These are phyloP conservation scores for Neuroscelio doddi DNA, from an alignment of 2,888 invertebrate genomes.

Conservation along the genomic window DNA sequence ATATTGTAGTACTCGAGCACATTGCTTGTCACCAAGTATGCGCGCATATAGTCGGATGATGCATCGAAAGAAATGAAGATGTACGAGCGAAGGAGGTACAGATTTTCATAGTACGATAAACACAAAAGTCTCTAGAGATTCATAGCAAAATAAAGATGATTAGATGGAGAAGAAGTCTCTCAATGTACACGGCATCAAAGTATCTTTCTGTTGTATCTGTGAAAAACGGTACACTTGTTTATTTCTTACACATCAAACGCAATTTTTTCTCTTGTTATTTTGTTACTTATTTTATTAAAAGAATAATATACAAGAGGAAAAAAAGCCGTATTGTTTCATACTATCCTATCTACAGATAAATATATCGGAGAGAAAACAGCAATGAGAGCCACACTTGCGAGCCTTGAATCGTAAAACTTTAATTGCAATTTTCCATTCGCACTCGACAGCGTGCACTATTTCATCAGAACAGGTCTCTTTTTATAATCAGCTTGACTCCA, in stretches of 20 bases:
- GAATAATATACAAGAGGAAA: neutral
- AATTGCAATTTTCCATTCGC: constrained; percentile 31
- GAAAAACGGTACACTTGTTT: too few relatives aligned
- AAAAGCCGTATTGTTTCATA: neutral
- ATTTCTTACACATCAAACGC: too few relatives aligned
- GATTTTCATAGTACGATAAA: constrained; percentile 22
- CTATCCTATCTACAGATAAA: neutral
- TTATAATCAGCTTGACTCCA: constrained; percentile 27
- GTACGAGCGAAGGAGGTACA: constrained; percentile 19
- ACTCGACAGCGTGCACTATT: constrained; percentile 15
- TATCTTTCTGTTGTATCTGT: too few relatives aligned
- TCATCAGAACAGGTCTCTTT: constrained; percentile 22
- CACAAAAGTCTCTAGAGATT: too few relatives aligned
- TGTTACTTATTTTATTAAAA: neutral
- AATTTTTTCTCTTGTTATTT: too few relatives aligned
- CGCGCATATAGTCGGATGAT: constrained; percentile 8
- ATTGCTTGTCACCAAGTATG: constrained; percentile 27
- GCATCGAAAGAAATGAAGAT: constrained; percentile 34
- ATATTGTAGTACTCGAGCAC: constrained; percentile 19
- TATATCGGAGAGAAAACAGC: neutral
- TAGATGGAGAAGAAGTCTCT: neutral
- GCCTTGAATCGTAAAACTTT: constrained; percentile 28
- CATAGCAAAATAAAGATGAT: neutral
- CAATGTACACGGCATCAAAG: too few relatives aligned
- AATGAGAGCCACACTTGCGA: constrained; percentile 1